Conservation (phyloP, 30 jellyfish, hydroid and myxozoan genomes). For the Chrysaora quinquecirrha region DNA sequence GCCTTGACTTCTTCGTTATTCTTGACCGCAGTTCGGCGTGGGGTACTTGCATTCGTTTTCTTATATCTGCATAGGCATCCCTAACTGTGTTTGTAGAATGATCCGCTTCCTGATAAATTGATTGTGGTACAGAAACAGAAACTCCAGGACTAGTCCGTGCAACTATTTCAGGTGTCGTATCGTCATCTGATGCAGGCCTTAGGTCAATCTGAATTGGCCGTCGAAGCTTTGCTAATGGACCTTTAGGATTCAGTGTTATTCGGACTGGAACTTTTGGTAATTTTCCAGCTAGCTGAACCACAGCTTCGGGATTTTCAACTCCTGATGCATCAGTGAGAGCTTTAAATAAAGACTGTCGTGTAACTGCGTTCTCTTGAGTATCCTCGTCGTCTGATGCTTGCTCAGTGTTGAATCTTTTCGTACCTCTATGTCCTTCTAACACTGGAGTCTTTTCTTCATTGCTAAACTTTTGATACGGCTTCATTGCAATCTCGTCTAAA, state of each 20-base stretch:
- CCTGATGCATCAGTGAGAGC: slow-evolving; percentile 57
- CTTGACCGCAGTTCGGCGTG: neutral
- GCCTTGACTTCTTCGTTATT: neutral
- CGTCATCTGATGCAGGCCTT: slow-evolving; percentile 83
- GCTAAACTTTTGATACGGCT: slow-evolving; percentile 90
- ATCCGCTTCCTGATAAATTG: slow-evolving; percentile 63
- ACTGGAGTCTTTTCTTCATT: slow-evolving; percentile 41
- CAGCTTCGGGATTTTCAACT: slow-evolving; percentile 76
- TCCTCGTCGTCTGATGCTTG: slow-evolving; percentile 35
- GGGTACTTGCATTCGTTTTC: slow-evolving; percentile 52
- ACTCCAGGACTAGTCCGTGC: slow-evolving; percentile 95
- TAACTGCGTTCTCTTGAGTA: slow-evolving; percentile 14
- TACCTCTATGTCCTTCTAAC: slow-evolving; percentile 38
- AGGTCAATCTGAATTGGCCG: slow-evolving; percentile 95
- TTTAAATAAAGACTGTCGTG: slow-evolving; percentile 26
- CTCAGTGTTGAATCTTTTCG: slow-evolving; percentile 19
- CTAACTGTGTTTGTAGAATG: slow-evolving; percentile 34
- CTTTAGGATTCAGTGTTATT: slow-evolving; percentile 96
- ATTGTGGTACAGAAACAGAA: slow-evolving; percentile 76
- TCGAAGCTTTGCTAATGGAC: slow-evolving; percentile 92
- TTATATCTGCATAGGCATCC: slow-evolving; percentile 86
- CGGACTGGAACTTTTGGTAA: slow-evolving; percentile 97
- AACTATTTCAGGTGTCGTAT: slow-evolving; percentile 66
- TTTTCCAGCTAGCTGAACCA: slow-evolving; percentile 93
- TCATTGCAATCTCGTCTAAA: slow-evolving; percentile 91